Conservation (phyloP, 2,113 vertebrate species). For the Semicossyphus pulcher region DNA sequence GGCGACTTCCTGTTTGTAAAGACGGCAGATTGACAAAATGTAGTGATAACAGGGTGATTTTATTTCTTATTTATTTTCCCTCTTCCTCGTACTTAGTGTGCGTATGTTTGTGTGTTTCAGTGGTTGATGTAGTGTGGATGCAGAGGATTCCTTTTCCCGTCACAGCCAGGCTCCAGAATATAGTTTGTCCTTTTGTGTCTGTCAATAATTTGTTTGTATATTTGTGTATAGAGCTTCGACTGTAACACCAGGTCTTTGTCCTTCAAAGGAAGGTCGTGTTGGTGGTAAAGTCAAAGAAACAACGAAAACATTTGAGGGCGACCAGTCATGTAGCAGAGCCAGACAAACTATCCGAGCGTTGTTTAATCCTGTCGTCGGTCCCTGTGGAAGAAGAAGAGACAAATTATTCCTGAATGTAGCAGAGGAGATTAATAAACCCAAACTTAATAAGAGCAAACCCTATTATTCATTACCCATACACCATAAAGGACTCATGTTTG, state of each 20-base stretch:
- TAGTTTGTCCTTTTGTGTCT: slow-evolving; percentile 10
- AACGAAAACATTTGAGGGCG: slow-evolving; percentile 52
- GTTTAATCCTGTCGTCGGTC: slow-evolving; percentile 25
- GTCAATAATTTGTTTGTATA: slow-evolving; percentile 17
- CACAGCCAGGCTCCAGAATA: slow-evolving; percentile 20
- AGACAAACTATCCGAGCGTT: slow-evolving; percentile 38
- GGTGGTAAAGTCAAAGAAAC: slow-evolving; percentile 50
- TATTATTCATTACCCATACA: background rate
- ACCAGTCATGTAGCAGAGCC: slow-evolving; percentile 44
- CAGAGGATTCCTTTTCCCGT: slow-evolving; percentile 40
- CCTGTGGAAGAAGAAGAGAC: slow-evolving; percentile 37
- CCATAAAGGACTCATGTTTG: too few relatives aligned
- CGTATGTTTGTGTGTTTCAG: slow-evolving; percentile 31
- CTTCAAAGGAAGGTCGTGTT: slow-evolving; percentile 46
- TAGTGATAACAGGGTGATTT: slow-evolving; percentile 62
- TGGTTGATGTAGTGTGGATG: slow-evolving; percentile 66
- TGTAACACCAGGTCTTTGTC: slow-evolving; percentile 39
- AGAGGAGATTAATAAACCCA: background rate
- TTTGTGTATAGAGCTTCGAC: slow-evolving; percentile 32
- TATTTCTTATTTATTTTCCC: background rate
- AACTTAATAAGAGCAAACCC: background rate
- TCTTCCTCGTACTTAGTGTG: slow-evolving; percentile 29
- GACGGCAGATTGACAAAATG: slow-evolving; percentile 56
- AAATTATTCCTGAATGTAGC: background rate
- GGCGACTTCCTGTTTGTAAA: slow-evolving; percentile 38